These are phyloP conservation scores for Progne subis DNA, from an alignment of 2,113 vertebrate genomes.

Conservation along the genomic window DNA sequence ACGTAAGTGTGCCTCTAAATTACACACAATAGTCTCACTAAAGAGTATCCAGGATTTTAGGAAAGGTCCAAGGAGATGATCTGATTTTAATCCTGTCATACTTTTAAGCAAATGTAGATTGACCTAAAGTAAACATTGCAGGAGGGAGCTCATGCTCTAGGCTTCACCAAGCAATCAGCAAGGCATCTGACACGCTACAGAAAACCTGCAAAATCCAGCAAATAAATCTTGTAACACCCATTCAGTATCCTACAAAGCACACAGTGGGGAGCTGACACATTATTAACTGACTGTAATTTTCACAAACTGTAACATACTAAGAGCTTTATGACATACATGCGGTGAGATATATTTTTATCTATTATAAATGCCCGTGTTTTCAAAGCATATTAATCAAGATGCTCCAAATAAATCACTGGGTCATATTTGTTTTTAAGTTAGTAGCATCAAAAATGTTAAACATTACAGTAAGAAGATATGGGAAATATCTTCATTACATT, in stretches of 20 bases:
- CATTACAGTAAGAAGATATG: not conserved
- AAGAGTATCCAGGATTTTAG: not conserved
- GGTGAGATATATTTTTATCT: constrained; percentile 15
- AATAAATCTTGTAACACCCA: constrained; percentile 55
- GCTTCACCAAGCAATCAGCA: constrained; percentile 58
- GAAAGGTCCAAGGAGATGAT: not conserved
- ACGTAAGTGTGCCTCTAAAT: not conserved
- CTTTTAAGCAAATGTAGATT: constrained; percentile 36
- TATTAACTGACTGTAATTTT: constrained; percentile 60
- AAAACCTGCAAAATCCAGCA: constrained; percentile 56
- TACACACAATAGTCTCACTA: not conserved
- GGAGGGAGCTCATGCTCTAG: constrained; percentile 40
- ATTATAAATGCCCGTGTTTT: not conserved
- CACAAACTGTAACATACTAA: constrained; percentile 17
- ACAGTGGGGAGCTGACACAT: constrained; percentile 36
- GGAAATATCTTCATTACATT: not conserved
- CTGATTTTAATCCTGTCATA: constrained; percentile 16
- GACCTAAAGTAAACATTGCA: constrained; percentile 58
- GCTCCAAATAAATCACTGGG: not conserved
- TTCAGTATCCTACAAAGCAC: constrained; percentile 47
- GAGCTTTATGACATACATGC: constrained; percentile 15
- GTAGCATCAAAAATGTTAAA: not conserved
- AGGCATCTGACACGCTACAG: constrained; percentile 48
- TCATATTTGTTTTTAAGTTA: not conserved
- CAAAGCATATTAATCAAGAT: not conserved